phyloP scores from a whole-genome alignment of 1,140 invertebrate species.

The Saccostrea cuccullata region DNA sequence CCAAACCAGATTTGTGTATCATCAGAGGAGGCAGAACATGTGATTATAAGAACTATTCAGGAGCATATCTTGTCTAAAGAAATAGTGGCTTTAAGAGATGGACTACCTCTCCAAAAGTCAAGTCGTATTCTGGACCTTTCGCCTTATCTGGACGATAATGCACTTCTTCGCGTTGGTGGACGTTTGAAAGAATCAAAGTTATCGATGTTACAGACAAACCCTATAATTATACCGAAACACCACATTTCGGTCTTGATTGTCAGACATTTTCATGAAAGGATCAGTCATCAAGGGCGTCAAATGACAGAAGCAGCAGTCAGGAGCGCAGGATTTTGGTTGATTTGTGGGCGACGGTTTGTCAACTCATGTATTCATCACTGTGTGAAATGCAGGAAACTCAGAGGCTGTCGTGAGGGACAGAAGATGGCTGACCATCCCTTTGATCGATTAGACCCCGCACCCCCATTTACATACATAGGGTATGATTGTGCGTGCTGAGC shows the following conservation, averaged over 20 bases:
- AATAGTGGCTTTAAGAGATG: neutral
- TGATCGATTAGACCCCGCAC: no score
- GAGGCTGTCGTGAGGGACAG: no score
- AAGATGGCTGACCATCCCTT: no score
- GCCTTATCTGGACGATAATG: conserved; percentile 38
- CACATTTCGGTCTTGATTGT: conserved; percentile 40
- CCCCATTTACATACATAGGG: no score
- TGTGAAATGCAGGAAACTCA: no score
- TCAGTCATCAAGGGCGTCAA: no score
- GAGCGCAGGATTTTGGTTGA: no score
- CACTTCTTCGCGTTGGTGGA: conserved; percentile 42
- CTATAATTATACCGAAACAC: conserved; percentile 37
- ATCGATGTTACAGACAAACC: neutral
- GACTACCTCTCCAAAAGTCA: neutral
- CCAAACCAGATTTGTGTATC: neutral
- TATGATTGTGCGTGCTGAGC: neutral
- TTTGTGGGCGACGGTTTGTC: no score
- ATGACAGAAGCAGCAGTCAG: no score
- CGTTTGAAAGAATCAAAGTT: neutral
- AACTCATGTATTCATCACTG: no score
- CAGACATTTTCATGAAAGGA: no score
- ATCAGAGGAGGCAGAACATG: neutral
- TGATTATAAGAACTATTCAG: conserved; percentile 32
- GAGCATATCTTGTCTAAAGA: neutral
- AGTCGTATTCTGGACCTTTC: conserved; percentile 26